phyloP scores from a whole-genome alignment of 2,888 invertebrate genomes.

The Loripinus fragilis region DNA sequence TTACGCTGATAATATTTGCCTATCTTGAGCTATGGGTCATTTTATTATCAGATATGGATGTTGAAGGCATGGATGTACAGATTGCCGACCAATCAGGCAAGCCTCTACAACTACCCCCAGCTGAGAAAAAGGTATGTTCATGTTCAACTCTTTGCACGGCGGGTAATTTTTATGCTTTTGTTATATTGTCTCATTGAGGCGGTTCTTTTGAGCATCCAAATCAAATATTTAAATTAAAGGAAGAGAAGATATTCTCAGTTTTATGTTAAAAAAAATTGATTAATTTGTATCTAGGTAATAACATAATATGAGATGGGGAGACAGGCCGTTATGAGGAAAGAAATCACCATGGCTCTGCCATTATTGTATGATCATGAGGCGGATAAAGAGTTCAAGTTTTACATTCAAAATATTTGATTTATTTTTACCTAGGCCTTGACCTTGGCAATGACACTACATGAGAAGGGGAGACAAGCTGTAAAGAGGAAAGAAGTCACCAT shows the following conservation, averaged over 20 bases:
- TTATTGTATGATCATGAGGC: slow-evolving; percentile 92
- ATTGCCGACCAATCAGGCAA: slow-evolving; percentile 91
- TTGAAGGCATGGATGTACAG: slow-evolving; percentile 77
- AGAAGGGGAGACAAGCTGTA: slow-evolving; percentile 89
- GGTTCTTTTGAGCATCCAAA: too few relatives aligned
- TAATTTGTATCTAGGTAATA: slow-evolving; percentile 91
- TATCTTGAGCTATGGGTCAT: too few relatives aligned
- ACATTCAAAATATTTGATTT: too few relatives aligned
- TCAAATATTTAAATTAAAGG: too few relatives aligned
- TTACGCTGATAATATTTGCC: too few relatives aligned
- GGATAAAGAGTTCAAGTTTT: slow-evolving; percentile 86
- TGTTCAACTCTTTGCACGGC: too few relatives aligned
- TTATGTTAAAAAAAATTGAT: too few relatives aligned
- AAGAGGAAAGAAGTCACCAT: slow-evolving; percentile 88
- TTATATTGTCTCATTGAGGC: too few relatives aligned
- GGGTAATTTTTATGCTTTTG: too few relatives aligned
- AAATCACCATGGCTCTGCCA: slow-evolving; percentile 89
- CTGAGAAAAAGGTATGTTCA: slow-evolving; percentile 86
- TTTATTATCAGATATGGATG: slow-evolving; percentile 64
- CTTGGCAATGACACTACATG: slow-evolving; percentile 91
- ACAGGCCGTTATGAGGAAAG: slow-evolving; percentile 87
- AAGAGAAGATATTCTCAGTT: too few relatives aligned
- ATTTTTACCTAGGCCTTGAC: slow-evolving; percentile 88
- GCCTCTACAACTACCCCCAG: slow-evolving; percentile 88
- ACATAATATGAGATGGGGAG: slow-evolving; percentile 92